Conservation (phyloP, 2,113 vertebrate species). For the Ageneiosus marmoratus region DNA sequence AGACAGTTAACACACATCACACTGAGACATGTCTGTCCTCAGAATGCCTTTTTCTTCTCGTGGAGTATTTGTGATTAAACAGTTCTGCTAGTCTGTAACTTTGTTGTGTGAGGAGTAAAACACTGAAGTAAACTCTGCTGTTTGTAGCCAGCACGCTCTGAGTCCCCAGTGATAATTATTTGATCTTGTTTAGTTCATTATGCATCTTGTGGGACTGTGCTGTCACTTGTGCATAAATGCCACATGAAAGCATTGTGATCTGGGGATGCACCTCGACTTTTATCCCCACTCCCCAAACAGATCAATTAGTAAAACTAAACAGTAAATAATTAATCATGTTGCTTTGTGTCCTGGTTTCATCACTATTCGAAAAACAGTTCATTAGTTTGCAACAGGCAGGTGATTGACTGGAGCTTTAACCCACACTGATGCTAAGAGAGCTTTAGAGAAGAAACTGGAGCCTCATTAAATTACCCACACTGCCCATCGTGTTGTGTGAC, state of each 20-base stretch:
- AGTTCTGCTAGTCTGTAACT: conserved; percentile 45
- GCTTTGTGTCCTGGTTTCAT: conserved; percentile 76
- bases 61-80: not conserved
- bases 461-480: conserved; percentile 64
- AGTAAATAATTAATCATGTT: conserved; percentile 80
- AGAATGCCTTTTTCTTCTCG: not conserved
- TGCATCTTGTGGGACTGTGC: conserved; percentile 75
- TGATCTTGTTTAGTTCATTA: conserved; percentile 81
- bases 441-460: conserved; percentile 62
- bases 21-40: not conserved
- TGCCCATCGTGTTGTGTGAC: conserved; percentile 70
- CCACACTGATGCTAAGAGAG: conserved; percentile 70
- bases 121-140: conserved; percentile 69
- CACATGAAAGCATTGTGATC: conserved; percentile 75
- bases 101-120: conserved; percentile 65
- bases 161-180: conserved; percentile 75
- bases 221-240: conserved; percentile 79
- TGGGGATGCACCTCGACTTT: conserved; percentile 73
- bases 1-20: conserved; percentile 10
- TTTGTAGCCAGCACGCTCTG: conserved; percentile 66
- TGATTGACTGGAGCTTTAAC: conserved; percentile 77
- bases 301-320: conserved; percentile 81
- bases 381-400: conserved; percentile 61
- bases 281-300: conserved; percentile 77
- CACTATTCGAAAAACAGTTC: conserved; percentile 75